Evolutionary conservation across 2,797 vertebrate species (phyloP).

Genomic region (Catostomus latipinnis): DNA sequence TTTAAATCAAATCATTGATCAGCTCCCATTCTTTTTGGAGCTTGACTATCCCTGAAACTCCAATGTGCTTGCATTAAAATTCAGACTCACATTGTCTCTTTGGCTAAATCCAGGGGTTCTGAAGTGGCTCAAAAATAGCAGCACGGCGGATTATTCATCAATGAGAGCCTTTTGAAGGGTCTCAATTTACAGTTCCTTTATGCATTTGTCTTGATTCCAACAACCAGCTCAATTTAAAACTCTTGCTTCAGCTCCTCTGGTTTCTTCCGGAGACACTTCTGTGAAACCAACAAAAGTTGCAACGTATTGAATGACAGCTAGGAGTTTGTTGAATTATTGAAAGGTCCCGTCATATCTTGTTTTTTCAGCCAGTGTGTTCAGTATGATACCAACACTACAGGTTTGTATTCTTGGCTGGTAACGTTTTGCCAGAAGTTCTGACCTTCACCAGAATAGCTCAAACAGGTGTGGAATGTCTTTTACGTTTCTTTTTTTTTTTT

Average conservation of each 20-base stretch:
- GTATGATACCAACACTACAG: neutral
- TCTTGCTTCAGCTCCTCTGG: constrained; percentile 36
- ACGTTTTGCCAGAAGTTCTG: constrained; percentile 31
- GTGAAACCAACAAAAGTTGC: constrained; percentile 28
- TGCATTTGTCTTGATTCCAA: constrained; percentile 40
- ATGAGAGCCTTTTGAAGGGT: constrained; percentile 21
- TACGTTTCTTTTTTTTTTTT: neutral
- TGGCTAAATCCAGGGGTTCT: constrained; percentile 45
- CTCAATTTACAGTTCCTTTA: constrained; percentile 18
- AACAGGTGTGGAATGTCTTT: constrained; percentile 52
- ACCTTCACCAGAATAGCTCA: constrained; percentile 34
- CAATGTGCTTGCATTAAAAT: neutral
- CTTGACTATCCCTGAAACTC: too few relatives aligned
- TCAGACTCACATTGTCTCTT: constrained; percentile 28
- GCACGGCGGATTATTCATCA: constrained; percentile 47
- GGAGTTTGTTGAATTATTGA: constrained; percentile 31
- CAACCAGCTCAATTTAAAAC: constrained; percentile 33
- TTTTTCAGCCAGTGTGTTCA: constrained; percentile 1
- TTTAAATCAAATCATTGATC: too few relatives aligned
- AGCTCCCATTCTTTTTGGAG: too few relatives aligned
- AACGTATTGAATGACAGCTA: constrained; percentile 30
- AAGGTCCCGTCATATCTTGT: constrained; percentile 22
- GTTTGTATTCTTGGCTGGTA: constrained; percentile 22
- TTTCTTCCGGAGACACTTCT: constrained; percentile 42
- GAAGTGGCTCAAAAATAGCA: constrained; percentile 45